phyloP scores from a whole-genome alignment of 2,888 invertebrate genomes.

The Physocephala rufipes region DNA sequence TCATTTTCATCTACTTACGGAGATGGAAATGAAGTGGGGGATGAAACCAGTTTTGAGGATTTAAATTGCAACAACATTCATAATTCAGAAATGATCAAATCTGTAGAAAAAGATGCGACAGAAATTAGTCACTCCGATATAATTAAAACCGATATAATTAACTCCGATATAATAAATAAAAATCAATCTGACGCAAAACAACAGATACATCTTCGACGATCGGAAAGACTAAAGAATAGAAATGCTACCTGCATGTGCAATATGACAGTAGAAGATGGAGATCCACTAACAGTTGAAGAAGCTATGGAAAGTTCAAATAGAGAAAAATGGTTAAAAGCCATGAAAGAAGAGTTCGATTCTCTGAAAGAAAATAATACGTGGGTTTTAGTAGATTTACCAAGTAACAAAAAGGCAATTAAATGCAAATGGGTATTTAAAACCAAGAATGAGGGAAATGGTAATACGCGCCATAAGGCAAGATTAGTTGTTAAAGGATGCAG shows the following conservation, averaged over 20 bases:
- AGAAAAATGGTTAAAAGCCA: conserved; percentile 17
- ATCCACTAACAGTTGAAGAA: conserved; percentile 31
- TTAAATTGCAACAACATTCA: neutral
- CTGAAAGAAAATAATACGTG: conserved; percentile 21
- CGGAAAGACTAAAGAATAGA: neutral
- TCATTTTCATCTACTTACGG: too few relatives aligned
- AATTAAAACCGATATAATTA: neutral
- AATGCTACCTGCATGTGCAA: neutral
- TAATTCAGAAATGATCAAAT: neutral
- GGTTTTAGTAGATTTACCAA: conserved; percentile 12
- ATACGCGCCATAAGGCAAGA: conserved; percentile 13
- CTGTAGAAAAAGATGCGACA: neutral
- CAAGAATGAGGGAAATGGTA: neutral
- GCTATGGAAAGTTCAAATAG: conserved; percentile 2
- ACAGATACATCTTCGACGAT: neutral
- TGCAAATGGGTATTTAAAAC: conserved; percentile 27
- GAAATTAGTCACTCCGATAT: neutral
- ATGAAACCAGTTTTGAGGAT: neutral
- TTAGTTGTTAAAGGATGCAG: conserved; percentile 22
- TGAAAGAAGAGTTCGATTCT: conserved; percentile 24
- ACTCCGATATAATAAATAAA: too few relatives aligned
- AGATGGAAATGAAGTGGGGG: neutral
- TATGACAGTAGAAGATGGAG: neutral
- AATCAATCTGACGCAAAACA: too few relatives aligned
- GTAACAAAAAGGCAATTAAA: conserved; percentile 35